Conservation (phyloP, 2,797 vertebrate species). For the Sparidentex hasta region DNA sequence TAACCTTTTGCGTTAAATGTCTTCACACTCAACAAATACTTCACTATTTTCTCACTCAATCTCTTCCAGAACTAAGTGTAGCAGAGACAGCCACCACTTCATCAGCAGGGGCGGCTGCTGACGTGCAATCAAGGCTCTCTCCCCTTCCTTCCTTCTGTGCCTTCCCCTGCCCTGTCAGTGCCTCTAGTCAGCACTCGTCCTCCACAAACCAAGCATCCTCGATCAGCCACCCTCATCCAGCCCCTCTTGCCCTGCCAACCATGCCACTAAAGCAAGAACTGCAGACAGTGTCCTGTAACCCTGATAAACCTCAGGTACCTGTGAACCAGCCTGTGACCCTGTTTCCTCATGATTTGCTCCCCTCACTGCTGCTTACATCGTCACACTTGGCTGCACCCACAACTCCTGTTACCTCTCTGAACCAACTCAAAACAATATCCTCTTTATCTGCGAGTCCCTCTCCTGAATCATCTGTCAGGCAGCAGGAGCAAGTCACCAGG, state of each 20-base stretch:
- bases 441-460: background rate
- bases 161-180: background rate
- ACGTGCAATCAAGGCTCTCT: background rate
- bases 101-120: constrained; percentile 1
- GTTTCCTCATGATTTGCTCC: constrained; percentile 21
- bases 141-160: constrained; percentile 23
- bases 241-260: background rate
- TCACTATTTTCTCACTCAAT: background rate
- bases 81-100: constrained; percentile 17
- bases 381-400: constrained; percentile 65
- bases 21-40: background rate
- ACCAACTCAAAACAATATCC: constrained; percentile 30
- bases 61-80: constrained; percentile 43
- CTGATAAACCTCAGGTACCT: constrained; percentile 29
- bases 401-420: background rate
- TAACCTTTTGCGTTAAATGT: background rate
- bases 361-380: constrained; percentile 57
- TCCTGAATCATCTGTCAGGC: constrained; percentile 12
- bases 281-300: background rate
- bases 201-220: background rate
- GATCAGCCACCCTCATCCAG: background rate
- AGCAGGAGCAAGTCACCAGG: background rate
- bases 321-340: constrained; percentile 15
- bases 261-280: constrained; percentile 37
- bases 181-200: constrained; percentile 28